Evolutionary conservation across 2,888 invertebrate species (phyloP).

Genomic region (Trachelus tabidus): DNA sequence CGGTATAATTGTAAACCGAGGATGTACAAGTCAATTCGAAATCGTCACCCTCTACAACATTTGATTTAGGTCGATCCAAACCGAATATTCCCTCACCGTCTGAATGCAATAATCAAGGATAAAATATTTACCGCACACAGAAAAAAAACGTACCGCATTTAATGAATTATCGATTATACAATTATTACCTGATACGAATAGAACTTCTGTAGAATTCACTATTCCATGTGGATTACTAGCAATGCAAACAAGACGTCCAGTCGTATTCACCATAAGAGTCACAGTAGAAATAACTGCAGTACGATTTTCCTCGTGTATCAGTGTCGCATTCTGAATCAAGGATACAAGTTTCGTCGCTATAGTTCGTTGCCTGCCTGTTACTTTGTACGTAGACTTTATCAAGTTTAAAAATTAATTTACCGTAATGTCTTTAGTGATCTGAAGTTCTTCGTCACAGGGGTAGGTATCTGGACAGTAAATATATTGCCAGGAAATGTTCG

Average conservation of each 20-base stretch:
- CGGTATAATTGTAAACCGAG: conserved; percentile 67
- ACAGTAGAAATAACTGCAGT: background rate
- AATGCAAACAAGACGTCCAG: background rate
- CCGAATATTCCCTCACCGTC: conserved; percentile 67
- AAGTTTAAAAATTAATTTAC: background rate
- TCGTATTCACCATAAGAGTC: background rate
- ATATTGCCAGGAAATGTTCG: background rate
- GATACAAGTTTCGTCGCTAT: background rate
- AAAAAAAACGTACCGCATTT: background rate
- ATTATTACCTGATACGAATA: background rate
- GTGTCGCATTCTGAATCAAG: background rate
- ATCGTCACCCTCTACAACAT: conserved; percentile 69
- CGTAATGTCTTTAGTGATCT: background rate
- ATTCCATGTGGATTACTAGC: background rate
- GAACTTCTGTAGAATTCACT: background rate
- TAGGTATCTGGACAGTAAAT: background rate
- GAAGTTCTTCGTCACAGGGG: background rate
- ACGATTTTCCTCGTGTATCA: background rate
- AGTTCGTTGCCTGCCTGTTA: background rate
- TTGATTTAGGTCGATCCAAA: conserved; percentile 51
- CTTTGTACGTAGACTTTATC: background rate
- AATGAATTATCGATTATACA: background rate
- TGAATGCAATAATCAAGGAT: conserved; percentile 37
- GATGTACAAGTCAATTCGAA: conserved; percentile 72
- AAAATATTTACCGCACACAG: conserved; percentile 1